phyloP scores from a whole-genome alignment of 1,140 invertebrate species.

The Carcinoscorpius rotundicauda region DNA sequence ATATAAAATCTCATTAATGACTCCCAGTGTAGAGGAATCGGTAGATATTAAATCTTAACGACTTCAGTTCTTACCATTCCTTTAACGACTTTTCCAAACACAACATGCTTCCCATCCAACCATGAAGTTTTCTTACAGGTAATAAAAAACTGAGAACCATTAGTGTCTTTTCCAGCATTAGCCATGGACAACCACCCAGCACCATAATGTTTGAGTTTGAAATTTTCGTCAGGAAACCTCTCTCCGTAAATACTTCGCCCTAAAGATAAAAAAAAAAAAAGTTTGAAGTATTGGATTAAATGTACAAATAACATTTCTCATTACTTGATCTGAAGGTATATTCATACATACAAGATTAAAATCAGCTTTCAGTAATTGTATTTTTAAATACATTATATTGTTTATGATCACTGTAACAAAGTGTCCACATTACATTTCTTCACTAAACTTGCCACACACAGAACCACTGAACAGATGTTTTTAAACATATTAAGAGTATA shows the following conservation, averaged over 20 bases:
- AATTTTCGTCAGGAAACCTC: constrained; percentile 92
- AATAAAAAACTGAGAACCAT: constrained; percentile 98
- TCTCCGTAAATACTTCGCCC: constrained; percentile 84
- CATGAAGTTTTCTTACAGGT: constrained; percentile 81
- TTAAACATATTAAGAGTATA: too few species aligned
- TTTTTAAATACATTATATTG: too few species aligned
- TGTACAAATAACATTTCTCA: not conserved
- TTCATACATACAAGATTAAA: too few species aligned
- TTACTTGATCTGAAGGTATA: too few species aligned
- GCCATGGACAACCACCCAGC: constrained; percentile 91
- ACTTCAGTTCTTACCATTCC: constrained; percentile 59
- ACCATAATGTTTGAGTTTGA: constrained; percentile 72
- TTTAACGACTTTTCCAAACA: constrained; percentile 50
- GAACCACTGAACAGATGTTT: too few species aligned
- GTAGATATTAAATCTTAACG: not conserved
- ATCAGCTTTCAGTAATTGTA: too few species aligned
- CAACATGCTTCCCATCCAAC: constrained; percentile 67
- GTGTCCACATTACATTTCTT: too few species aligned
- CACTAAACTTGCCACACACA: too few species aligned
- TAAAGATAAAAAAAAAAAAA: constrained; percentile 30
- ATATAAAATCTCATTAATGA: not conserved
- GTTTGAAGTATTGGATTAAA: not conserved
- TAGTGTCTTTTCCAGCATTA: constrained; percentile 84
- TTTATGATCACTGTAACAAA: too few species aligned
- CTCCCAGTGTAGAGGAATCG: not conserved